Conservation (phyloP, 2,888 invertebrate genomes). For the Globia sparganii region DNA sequence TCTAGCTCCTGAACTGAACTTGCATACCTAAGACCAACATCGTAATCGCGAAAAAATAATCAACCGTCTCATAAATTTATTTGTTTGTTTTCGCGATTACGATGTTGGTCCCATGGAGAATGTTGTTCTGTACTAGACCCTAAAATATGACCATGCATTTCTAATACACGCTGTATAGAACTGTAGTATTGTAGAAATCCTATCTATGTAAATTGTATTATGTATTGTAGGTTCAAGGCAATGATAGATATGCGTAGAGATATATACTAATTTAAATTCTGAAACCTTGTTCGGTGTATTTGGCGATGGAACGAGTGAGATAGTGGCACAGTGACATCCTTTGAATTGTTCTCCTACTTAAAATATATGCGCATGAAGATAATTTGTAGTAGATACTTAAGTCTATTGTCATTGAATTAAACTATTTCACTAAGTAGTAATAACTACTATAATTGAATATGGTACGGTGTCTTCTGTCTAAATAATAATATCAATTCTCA, state of each 20-base stretch:
- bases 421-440: neutral
- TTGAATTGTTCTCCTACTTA: constrained; percentile 25
- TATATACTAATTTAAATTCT: constrained; percentile 51
- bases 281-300: constrained; percentile 39
- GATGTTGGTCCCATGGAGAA: neutral
- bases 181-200: neutral
- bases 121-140: neutral
- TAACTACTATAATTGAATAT: too few species aligned
- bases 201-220: constrained; percentile 31
- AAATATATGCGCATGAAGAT: constrained; percentile 3
- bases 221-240: constrained; percentile 48
- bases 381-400: constrained; percentile 18
- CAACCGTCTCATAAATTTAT: neutral
- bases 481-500: too few species aligned
- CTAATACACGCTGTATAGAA: neutral
- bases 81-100: neutral
- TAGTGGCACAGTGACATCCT: constrained; percentile 30
- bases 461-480: neutral
- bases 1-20: neutral
- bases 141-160: neutral
- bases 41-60: neutral
- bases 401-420: constrained; percentile 1
- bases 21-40: neutral
- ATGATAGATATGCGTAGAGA: constrained; percentile 39
- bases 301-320: constrained; percentile 34